These are phyloP conservation scores for Caenorhabditis japonica DNA, from an alignment of 2,888 invertebrate species.

Conservation along the genomic window DNA sequence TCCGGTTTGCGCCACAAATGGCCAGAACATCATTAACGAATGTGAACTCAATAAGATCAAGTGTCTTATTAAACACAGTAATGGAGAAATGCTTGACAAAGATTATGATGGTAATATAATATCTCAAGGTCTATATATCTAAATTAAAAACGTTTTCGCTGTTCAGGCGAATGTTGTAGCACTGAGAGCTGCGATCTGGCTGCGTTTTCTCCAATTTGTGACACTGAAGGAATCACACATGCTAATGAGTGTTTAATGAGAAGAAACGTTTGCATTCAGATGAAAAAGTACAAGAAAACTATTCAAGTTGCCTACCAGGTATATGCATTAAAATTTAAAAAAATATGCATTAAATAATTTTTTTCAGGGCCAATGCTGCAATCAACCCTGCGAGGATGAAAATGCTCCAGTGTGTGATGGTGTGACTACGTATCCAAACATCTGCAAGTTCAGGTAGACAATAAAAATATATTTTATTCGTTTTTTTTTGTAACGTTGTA, in stretches of 20 bases:
- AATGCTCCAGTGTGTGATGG: conserved; percentile 69
- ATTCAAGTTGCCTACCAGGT: conserved; percentile 58
- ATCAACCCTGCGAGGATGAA: conserved; percentile 57
- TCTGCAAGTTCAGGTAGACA: conserved; percentile 59
- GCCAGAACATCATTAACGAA: conserved; percentile 66
- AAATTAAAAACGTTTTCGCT: too few relatives aligned
- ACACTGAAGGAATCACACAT: conserved; percentile 64
- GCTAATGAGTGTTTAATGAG: conserved; percentile 70
- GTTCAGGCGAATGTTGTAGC: conserved; percentile 67
- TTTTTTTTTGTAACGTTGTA: too few relatives aligned
- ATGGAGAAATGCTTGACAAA: conserved; percentile 41
- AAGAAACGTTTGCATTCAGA: conserved; percentile 61
- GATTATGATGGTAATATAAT: conserved; percentile 62
- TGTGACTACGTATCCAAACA: conserved; percentile 51
- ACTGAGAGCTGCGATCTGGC: conserved; percentile 49
- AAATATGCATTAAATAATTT: neutral
- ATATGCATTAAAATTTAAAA: neutral
- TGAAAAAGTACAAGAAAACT: conserved; percentile 47
- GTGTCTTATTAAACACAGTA: conserved; percentile 59
- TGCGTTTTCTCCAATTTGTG: conserved; percentile 60
- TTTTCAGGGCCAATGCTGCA: conserved; percentile 60
- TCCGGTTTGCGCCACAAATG: conserved; percentile 69
- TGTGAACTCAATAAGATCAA: conserved; percentile 68
- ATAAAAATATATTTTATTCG: too few relatives aligned
- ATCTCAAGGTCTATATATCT: too few relatives aligned